phyloP scores from a whole-genome alignment of 2,888 invertebrate genomes.

The Phalera bucephala region DNA sequence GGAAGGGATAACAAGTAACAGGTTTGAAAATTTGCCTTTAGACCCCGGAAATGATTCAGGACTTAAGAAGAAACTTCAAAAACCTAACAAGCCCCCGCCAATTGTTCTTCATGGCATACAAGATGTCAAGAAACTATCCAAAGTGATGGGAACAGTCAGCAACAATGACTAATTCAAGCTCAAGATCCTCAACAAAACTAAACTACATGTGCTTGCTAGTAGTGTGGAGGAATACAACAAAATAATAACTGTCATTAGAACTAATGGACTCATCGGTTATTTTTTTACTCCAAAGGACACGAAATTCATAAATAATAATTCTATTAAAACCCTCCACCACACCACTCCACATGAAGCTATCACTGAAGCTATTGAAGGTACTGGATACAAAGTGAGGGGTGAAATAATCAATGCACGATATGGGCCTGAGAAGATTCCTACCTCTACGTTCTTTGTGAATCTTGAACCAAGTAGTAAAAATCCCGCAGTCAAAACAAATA shows the following conservation, averaged over 20 bases:
- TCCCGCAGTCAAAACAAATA: too few relatives aligned
- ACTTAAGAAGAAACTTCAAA: not conserved
- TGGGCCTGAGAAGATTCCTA: too few relatives aligned
- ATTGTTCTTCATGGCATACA: not conserved
- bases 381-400: not conserved
- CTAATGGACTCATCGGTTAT: conserved; percentile 22
- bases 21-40: not conserved
- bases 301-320: conserved; percentile 20
- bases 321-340: conserved; percentile 24
- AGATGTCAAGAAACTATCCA: not conserved
- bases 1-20: not conserved
- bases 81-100: not conserved
- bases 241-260: too few relatives aligned
- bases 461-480: too few relatives aligned
- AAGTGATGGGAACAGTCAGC: not conserved
- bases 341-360: conserved; percentile 19
- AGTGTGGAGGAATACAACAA: too few relatives aligned
- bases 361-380: not conserved
- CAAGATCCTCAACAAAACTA: too few relatives aligned
- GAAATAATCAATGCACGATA: too few relatives aligned
- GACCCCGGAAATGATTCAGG: not conserved
- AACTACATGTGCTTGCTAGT: too few relatives aligned
- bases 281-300: conserved; percentile 25
- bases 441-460: too few relatives aligned
- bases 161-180: not conserved